phyloP scores from a whole-genome alignment of 92 coral and sea anemone species.

The Blastomussa wellsi region DNA sequence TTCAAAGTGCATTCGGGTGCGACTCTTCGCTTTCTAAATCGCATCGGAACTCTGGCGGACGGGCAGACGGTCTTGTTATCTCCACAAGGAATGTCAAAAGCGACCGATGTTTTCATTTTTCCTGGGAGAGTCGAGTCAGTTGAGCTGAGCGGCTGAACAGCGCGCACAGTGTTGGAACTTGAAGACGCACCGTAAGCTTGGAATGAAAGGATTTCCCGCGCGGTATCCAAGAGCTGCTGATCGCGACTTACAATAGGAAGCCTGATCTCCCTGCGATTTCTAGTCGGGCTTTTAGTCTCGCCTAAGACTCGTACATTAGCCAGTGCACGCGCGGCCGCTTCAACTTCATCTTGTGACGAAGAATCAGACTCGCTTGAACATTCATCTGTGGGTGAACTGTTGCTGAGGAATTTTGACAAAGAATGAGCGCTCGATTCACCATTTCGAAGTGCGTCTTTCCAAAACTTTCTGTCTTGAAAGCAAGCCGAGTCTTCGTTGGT shows the following conservation, averaged over 20 bases:
- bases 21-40: conserved; percentile 1
- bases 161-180: neutral
- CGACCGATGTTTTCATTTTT: neutral
- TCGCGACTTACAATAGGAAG: neutral
- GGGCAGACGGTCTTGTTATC: conserved; percentile 17
- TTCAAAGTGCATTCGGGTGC: conserved; percentile 13
- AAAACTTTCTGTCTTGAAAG: conserved; percentile 3
- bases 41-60: conserved; percentile 25
- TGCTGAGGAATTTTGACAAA: neutral
- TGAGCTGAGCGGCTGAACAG: conserved; percentile 21
- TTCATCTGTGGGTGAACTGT: neutral
- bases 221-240: conserved; percentile 14
- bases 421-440: neutral
- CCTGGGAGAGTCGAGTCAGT: neutral
- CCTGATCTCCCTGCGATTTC: neutral
- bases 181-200: conserved; percentile 1
- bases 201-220: conserved; percentile 27
- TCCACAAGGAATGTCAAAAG: conserved; percentile 21
- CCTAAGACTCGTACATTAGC: neutral
- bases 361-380: neutral
- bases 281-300: neutral
- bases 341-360: neutral
- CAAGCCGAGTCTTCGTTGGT: neutral
- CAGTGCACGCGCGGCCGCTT: conserved; percentile 1
- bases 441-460: neutral